Conservation (phyloP, 2,797 vertebrate genomes). For the Halcyon smyrnensis region DNA sequence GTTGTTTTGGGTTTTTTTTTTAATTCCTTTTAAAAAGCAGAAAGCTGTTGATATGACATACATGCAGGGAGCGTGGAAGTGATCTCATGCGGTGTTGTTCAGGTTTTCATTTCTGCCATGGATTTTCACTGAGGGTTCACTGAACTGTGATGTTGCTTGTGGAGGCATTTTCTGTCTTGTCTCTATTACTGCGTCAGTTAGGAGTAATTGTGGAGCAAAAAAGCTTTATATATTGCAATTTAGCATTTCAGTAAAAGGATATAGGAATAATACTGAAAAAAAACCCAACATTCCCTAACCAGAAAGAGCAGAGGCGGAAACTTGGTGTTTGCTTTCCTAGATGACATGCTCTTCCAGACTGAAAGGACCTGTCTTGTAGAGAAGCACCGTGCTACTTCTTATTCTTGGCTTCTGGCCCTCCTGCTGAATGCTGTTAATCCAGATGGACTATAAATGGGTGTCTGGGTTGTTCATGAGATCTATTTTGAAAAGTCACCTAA, state of each 20-base stretch:
- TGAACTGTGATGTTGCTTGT: neutral
- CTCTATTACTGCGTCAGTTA: neutral
- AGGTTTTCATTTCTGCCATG: neutral
- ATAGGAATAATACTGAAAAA: neutral
- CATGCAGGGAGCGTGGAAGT: fast-evolving
- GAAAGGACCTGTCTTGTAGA: neutral
- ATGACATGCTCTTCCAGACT: neutral
- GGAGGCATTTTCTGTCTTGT: fast-evolving
- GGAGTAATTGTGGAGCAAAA: neutral
- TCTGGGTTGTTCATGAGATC: neutral
- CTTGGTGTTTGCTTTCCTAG: neutral
- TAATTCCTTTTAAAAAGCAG: neutral
- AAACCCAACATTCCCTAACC: neutral
- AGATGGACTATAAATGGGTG: neutral
- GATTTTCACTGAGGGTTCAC: neutral
- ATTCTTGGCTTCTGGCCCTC: neutral
- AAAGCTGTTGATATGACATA: neutral
- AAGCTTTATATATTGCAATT: neutral
- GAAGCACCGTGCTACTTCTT: neutral
- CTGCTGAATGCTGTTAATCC: neutral
- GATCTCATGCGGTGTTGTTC: neutral
- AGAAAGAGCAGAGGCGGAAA: neutral
- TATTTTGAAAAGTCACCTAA: neutral
- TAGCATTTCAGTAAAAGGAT: neutral
- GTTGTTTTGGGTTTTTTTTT: too few relatives aligned